Conservation (phyloP, 2,888 invertebrate genomes). For the Campoletis raptor region DNA sequence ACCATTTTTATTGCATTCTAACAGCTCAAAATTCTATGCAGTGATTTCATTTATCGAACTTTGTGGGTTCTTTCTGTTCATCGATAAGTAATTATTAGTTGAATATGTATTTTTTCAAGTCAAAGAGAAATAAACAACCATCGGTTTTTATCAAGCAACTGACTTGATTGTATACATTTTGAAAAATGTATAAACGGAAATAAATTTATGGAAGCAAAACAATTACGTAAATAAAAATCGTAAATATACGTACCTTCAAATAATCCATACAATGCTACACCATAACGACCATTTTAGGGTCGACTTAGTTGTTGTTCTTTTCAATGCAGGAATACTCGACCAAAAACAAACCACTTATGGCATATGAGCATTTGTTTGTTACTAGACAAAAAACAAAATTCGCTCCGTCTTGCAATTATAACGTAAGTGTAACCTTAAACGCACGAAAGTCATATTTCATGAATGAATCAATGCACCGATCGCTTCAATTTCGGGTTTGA, state of each 20-base stretch:
- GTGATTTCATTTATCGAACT: not conserved
- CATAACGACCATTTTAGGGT: not conserved
- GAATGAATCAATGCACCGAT: conserved; percentile 13
- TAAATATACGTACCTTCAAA: conserved; percentile 23
- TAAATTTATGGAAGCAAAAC: not conserved
- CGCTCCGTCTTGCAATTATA: not conserved
- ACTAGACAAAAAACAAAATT: not conserved
- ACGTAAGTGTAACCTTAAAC: conserved; percentile 33
- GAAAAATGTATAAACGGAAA: not conserved
- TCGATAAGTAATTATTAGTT: too few relatives aligned
- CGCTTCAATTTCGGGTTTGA: not conserved
- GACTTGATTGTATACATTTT: not conserved
- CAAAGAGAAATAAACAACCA: not conserved
- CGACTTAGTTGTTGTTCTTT: not conserved
- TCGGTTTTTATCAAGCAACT: not conserved
- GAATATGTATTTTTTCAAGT: not conserved
- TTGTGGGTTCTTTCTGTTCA: not conserved
- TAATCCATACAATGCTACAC: conserved; percentile 1
- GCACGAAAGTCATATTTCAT: conserved; percentile 27
- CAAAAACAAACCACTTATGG: not conserved
- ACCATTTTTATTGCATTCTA: too few relatives aligned
- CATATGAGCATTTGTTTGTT: not conserved
- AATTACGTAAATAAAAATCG: not conserved
- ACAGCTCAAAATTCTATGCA: too few relatives aligned
- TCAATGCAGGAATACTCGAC: not conserved